Base-by-base conservation (phyloP, 1,140 invertebrate species). In the Zaprionus tsacasi region DNA sequence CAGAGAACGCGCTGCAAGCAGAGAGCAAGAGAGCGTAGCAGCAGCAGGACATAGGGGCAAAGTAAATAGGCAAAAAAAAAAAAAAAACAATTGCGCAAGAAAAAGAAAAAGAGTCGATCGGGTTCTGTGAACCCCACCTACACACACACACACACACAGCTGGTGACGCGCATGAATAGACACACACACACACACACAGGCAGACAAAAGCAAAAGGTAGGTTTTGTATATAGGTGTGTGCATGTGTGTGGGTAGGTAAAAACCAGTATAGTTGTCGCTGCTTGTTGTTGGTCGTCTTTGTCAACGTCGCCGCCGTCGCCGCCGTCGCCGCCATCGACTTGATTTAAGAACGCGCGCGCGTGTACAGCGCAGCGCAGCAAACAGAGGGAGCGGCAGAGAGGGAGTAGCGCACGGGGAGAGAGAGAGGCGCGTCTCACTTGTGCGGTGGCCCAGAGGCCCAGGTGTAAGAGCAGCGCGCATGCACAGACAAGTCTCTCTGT, bases 51-150 rank as follows among this genome's bases (percentile, higher is more conserved):
- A 73, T 68, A 36, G 38, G 38, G 38, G 38, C 57, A 68, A 38
- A 60, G 35, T 72, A 27, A 35, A 72, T 67, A 43, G 55, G 64
- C 70, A 73, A 73, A 73, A 56, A 38, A 57, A n/a, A 27, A 63
- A 67, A 74, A 73, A 56, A 33, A 57, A 35, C 57, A 67, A 75
- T 75, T 75, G 72, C 72, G 72, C 72, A 75, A 75, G 71, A 56
- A 30, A n/a, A 45, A 56, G 6, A n/a, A 45, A n/a, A 45, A 48
- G 8, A 55, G 13, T 33, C 57, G 59, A 75, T 58, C 58, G 72
- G 61, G 73, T 76, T 76, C 73, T 76, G 68, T 76, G 73, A 76
- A 76, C 73, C 73, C 73, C 73, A 71, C 73, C 73, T 69, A 10
- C n/a, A 55, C 56, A 60, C 57, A n/a, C 25, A 38, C 12, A 70